Evolutionary conservation across 2,888 invertebrate species (phyloP), one percentile per base, ranked within the genome.

Genomic region (Lamellibrachia columna): DNA sequence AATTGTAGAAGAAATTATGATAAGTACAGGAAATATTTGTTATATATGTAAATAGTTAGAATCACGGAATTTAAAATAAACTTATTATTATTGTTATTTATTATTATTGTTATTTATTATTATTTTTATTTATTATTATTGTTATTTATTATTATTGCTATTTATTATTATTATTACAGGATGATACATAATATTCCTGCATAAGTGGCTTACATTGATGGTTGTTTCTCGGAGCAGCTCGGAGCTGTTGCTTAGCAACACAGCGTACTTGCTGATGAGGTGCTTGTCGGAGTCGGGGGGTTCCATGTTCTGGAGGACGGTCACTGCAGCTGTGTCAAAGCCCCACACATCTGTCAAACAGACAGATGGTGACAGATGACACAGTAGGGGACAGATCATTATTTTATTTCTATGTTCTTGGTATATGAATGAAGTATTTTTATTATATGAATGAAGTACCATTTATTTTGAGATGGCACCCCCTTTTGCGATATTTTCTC

Each of bases 311-410:
- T 95, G 95, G 75, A 96, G 94, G 3, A 96, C 96, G 91, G 95
- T 92, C 22, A 96, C 96, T 3, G 96, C 96, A 90, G 95, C 95
- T 90, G 95, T 95, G 94, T 96, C 96, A 95, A 96, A 96, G 6
- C 96, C 96, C 96, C 96, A 96, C 40, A 96, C 95, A 95, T 96
- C 96, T 96, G 94, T 28, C 22, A 15, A 15, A 75, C 40, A 40
- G 40, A 40, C 40, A 40, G 40, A 40, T 40, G 40, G 40, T 40
- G 40, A 40, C 40, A 40, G 40, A 40, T 40, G 40, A 40, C 40
- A 40, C 40, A 40, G 40, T 40, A 40, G 40, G 40, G 40, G 40
- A 40, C 40, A 40, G 40, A 40, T 40, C 40, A 40, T 40, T 40
- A 40, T 40, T 40, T 40, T 40, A 40, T 40, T 40, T 40, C 40